Evolutionary conservation across 2,797 vertebrate species (phyloP), one percentile per base, ranked within the genome.

Genomic region (Silurus aristotelis): DNA sequence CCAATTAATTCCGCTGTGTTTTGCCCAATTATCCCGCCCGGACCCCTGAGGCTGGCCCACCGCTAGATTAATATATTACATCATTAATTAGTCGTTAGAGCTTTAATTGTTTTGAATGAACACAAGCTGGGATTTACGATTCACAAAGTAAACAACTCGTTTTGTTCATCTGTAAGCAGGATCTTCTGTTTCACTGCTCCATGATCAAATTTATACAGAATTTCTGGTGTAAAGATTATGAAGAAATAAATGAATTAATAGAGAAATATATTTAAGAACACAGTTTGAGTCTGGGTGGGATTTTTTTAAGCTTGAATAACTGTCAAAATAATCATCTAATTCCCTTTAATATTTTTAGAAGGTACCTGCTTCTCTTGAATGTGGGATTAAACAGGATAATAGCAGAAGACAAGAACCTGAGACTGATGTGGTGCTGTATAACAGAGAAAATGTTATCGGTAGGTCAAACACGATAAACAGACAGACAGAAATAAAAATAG

Each of bases 1-100:
- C 94, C 94, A 93, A 96, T 97, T 97, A 96, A 95, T 97, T 96
- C 96, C 95, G 94, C 96, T 94, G 92, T 94, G 92, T 93, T 94
- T 95, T 95, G 93, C 92, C 94, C 92, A 94, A 95, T 96, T 96
- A 95, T 96, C 91, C 93, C 89, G 77, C 87, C 66, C 88, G 70
- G 89, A 89, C 89, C 92, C 90, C 92, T 93, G 94, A 93, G 92
- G 31, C 31, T 90, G 92, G 90, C 91, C 90, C 92, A 88, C 89
- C 84, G 93, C 95, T 95, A 91, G 94, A 96, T 61, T 63, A 43
- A 79, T 46, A 90, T 89, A 91, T 93, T 93, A 61, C 56, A 78
- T 93, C 87, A 96, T 96, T 95, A 94, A 95, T 96, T 96, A 94
- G 89, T 95, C 89, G 92, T 95, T 92, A 93, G 88, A 89, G 89